phyloP scores from a whole-genome alignment of 92 coral and sea anemone genomes.

The Phenganax subtilis region DNA sequence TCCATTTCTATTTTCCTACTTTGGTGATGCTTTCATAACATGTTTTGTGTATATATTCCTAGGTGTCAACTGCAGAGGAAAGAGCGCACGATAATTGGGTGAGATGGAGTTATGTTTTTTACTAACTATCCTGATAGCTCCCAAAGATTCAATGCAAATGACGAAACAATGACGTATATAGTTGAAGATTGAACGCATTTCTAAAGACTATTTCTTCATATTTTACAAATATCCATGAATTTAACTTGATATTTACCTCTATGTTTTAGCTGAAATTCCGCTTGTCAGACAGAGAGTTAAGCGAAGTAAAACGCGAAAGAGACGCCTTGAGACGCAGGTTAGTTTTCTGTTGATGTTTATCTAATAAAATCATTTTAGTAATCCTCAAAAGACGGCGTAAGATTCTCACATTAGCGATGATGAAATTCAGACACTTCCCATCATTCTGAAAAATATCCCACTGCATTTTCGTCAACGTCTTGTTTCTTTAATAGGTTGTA shows the following conservation, averaged over 20 bases:
- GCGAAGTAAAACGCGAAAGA: conserved; percentile 69
- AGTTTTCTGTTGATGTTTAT: neutral
- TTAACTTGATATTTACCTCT: neutral
- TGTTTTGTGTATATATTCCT: neutral
- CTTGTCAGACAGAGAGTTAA: conserved; percentile 67
- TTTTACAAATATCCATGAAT: neutral
- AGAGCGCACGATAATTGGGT: conserved; percentile 83
- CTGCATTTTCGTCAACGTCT: neutral
- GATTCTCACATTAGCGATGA: no score
- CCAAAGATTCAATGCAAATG: neutral
- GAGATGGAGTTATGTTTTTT: conserved; percentile 12
- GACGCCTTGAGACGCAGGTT: conserved; percentile 80
- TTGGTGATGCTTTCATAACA: neutral
- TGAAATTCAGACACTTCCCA: no score
- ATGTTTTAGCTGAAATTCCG: conserved; percentile 66
- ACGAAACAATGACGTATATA: neutral
- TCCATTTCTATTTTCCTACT: neutral
- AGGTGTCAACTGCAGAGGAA: conserved; percentile 71
- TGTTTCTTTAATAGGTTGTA: conserved; percentile 44
- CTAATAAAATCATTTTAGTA: neutral
- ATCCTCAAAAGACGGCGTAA: neutral
- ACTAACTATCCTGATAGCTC: neutral
- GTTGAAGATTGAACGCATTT: neutral
- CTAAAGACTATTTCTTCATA: no score
- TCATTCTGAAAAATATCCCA: neutral